Evolutionary conservation across 64 coral and sea anemone genomes (phyloP), one percentile per base, ranked within the genome.

Genomic region (Catalaphyllia jardinei): DNA sequence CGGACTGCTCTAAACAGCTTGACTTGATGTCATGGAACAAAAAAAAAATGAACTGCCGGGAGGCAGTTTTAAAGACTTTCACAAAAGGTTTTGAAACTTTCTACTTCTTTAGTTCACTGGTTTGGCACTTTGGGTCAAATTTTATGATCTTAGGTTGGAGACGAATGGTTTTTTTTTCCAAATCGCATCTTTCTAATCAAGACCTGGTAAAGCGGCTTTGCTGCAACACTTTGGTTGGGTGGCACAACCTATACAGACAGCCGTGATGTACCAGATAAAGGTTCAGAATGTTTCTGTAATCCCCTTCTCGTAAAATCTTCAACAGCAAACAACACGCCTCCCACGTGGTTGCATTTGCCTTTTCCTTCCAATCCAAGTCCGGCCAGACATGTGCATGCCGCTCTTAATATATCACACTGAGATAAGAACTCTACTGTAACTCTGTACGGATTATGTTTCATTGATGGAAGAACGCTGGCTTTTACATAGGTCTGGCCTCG

Each of bases 41-140:
- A 62, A 86, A 62, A 86, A 76, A 92, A 92, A 92, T 74, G 76
- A 86, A 46, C 91, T 92, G 28, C 71, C 60, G 91, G 74, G 60
- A 92, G 72, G 63, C 83, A 72, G 49, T 87, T 67, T 54, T 92
- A 74, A 86, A 92, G 82, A 63, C 54, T 46, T 65, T 42, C 35
- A 72, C 81, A 78, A 28, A 86, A 61, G 33, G 15, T 86, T 20
- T 92, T 77, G 62, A 92, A 87, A 74, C 52, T 77, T 77, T 78
- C 24, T 24, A 69, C 39, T 11, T 92, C 64, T 20, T 4, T 72
- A 2, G 28, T 86, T 67, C 82, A 24, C 51, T 92, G 74, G 64
- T 92, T 64, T 31, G 74, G 74, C 27, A 33, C 59, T 27, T 52
- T 75, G 89, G 89, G 78, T 91, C 89, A 73, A 91, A 91, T 20